These are phyloP conservation scores for Monopterus albus DNA, from an alignment of 2,113 vertebrate species.

Conservation along the genomic window DNA sequence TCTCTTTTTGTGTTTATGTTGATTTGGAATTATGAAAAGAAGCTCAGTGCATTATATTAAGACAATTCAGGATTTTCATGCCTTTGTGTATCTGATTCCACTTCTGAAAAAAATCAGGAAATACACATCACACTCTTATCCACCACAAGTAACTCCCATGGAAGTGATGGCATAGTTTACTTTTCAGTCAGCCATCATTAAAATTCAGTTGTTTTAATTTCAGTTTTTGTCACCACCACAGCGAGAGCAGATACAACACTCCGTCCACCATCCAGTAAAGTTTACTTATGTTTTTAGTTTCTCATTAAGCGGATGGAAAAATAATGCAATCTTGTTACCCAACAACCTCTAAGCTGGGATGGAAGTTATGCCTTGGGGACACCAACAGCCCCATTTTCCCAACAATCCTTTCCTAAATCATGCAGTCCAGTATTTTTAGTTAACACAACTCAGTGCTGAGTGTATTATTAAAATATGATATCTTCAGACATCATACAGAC, in stretches of 20 bases:
- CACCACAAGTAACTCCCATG: neutral
- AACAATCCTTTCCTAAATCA: conserved; percentile 5
- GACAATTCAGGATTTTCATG: conserved; percentile 15
- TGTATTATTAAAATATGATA: conserved; percentile 45
- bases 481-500: neutral
- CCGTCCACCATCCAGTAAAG: neutral
- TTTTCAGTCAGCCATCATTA: conserved; percentile 13
- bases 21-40: conserved; percentile 31
- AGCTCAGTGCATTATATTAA: conserved; percentile 18
- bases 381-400: conserved; percentile 31
- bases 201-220: conserved; percentile 17
- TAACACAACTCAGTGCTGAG: conserved; percentile 6
- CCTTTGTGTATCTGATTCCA: conserved; percentile 36
- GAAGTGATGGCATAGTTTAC: conserved; percentile 26
- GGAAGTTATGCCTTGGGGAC: conserved; percentile 8
- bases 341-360: conserved; percentile 18
- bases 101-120: neutral
- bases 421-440: conserved; percentile 18
- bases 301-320: conserved; percentile 20
- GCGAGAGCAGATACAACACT: neutral
- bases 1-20: conserved; percentile 14
- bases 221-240: neutral
- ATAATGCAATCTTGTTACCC: conserved; percentile 8
- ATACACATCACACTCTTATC: neutral
- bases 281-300: conserved; percentile 8